phyloP scores from a whole-genome alignment of 2,888 invertebrate genomes.

The Eupeodes luniger region DNA sequence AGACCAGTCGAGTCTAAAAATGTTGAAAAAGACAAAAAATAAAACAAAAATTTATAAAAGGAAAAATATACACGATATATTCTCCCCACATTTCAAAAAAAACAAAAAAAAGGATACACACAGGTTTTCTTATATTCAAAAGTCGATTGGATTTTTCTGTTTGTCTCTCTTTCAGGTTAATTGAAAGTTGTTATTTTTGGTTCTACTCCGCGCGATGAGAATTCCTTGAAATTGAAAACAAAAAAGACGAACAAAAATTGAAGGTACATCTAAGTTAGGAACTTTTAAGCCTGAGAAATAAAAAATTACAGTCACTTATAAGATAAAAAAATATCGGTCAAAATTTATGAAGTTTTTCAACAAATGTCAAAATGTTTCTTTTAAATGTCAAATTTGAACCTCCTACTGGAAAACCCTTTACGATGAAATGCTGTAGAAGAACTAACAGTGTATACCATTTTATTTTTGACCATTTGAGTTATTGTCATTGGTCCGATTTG shows the following conservation, averaged over 20 bases:
- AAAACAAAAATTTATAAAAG: constrained; percentile 10
- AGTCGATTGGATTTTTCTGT: constrained; percentile 15
- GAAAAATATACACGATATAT: constrained; percentile 42
- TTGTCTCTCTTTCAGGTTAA: constrained; percentile 1
- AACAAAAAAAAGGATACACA: neutral
- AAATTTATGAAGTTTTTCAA: too few species aligned
- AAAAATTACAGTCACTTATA: neutral
- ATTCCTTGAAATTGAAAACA: constrained; percentile 12
- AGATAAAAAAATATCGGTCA: too few species aligned
- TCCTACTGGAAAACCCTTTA: too few species aligned
- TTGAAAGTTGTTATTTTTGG: neutral
- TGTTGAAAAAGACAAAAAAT: constrained; percentile 24
- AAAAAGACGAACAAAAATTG: neutral
- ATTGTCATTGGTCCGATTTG: too few species aligned
- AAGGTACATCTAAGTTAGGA: neutral
- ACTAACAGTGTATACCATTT: too few species aligned
- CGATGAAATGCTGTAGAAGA: too few species aligned
- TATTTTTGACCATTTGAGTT: too few species aligned
- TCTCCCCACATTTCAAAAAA: constrained; percentile 38
- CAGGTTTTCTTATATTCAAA: neutral
- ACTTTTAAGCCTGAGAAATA: neutral
- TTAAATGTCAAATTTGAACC: too few species aligned
- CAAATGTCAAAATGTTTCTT: too few species aligned
- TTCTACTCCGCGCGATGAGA: neutral
- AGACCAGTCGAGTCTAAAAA: constrained; percentile 62